Percentiles rank a stretch among this genome's conserved stretches.
Evolutionary conservation across 92 coral and sea anemone genomes (phyloP).

Genomic region (Hydrozoanthus gracilis): DNA sequence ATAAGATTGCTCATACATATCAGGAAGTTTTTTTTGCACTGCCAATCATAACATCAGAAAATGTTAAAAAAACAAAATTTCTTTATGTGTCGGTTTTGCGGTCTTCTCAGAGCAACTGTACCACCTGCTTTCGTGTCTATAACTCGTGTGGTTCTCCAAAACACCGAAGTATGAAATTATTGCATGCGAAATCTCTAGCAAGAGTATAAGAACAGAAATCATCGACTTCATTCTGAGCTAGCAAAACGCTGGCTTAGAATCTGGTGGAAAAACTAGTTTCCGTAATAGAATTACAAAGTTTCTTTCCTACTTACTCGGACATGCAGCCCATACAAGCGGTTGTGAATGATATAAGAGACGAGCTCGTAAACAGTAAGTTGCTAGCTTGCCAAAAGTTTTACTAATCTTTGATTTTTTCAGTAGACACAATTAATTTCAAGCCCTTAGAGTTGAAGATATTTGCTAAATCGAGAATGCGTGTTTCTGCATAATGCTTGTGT

Average conservation of each 20-base stretch:
- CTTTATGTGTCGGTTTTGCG: slow-evolving; percentile 15
- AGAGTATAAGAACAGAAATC: neutral
- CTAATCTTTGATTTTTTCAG: neutral
- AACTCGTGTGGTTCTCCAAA: neutral
- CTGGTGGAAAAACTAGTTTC: neutral
- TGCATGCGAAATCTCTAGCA: neutral
- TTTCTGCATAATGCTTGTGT: too few species aligned
- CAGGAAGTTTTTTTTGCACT: neutral
- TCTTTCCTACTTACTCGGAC: neutral
- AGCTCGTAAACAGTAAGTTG: slow-evolving; percentile 34
- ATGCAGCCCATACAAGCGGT: slow-evolving; percentile 15
- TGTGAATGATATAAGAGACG: slow-evolving; percentile 28
- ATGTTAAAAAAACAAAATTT: slow-evolving; percentile 18
- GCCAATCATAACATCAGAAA: slow-evolving; percentile 30
- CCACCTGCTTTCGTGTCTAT: neutral
- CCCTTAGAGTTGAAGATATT: neutral
- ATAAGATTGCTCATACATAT: neutral
- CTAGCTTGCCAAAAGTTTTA: neutral
- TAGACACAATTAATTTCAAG: neutral
- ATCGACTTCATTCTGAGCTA: neutral
- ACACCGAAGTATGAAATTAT: neutral
- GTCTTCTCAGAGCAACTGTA: neutral
- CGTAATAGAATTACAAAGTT: neutral
- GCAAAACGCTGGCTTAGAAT: neutral
- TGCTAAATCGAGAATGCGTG: neutral